Percentiles rank a stretch among this genome's conserved stretches.
Conservation (phyloP, 2,113 vertebrate species). For the Apteryx mantelli region DNA sequence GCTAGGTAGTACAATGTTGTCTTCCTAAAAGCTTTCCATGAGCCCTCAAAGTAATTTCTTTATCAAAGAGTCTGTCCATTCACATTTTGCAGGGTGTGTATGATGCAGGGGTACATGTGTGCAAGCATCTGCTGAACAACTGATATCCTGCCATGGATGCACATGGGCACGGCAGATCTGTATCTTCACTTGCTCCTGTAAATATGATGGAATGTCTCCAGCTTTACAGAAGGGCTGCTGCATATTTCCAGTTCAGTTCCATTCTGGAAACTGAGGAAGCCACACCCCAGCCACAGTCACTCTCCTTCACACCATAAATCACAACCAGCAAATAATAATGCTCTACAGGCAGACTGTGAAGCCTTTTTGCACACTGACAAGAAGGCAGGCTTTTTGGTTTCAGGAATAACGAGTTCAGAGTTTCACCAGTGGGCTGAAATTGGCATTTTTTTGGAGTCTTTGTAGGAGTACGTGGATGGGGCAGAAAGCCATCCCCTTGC, state of each 20-base stretch:
- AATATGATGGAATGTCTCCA: background rate
- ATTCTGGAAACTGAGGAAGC: background rate
- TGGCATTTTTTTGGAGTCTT: background rate
- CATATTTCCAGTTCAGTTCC: background rate
- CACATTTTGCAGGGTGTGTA: background rate
- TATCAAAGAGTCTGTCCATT: background rate
- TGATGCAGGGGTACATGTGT: background rate
- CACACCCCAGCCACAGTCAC: background rate
- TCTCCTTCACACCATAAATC: background rate
- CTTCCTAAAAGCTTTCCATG: background rate
- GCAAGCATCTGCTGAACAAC: background rate
- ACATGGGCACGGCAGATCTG: background rate
- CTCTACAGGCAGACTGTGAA: background rate
- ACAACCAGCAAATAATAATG: background rate
- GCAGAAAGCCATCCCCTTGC: background rate
- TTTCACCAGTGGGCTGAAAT: background rate
- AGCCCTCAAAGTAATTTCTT: background rate
- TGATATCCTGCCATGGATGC: background rate
- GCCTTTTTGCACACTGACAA: background rate
- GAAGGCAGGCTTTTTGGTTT: background rate
- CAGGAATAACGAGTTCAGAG: background rate
- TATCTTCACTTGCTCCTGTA: background rate
- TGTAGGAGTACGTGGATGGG: background rate
- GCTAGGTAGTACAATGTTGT: background rate
- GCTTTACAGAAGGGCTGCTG: background rate